phyloP scores from a whole-genome alignment of 2,888 invertebrate genomes.

The Tiphia femorata region DNA sequence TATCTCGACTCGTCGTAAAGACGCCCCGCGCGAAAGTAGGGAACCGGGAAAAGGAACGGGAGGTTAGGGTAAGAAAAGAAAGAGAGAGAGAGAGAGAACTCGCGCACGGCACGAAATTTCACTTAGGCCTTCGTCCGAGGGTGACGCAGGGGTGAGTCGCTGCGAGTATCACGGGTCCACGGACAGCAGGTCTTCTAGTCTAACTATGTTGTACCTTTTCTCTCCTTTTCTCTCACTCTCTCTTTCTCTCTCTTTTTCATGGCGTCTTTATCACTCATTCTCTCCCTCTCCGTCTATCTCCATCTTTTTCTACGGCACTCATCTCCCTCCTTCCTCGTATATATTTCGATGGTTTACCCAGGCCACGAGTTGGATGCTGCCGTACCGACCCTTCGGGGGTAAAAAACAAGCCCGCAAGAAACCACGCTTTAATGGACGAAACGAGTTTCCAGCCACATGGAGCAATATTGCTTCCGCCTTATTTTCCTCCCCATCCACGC shows the following conservation, averaged over 20 bases:
- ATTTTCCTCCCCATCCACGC: constrained; percentile 31
- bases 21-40: constrained; percentile 2
- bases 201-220: too few relatives aligned
- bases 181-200: too few relatives aligned
- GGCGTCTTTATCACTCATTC: too few relatives aligned
- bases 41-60: constrained; percentile 15
- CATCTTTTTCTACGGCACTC: constrained; percentile 15
- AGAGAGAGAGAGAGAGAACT: constrained; percentile 2
- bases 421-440: constrained; percentile 63
- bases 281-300: too few relatives aligned
- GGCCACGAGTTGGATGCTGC: constrained; percentile 16
- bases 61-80: constrained; percentile 9
- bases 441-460: constrained; percentile 60
- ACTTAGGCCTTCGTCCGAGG: constrained; percentile 47
- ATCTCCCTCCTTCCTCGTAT: constrained; percentile 27
- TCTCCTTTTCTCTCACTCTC: background rate
- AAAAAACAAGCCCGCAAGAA: constrained; percentile 45
- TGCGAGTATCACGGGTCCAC: constrained; percentile 21
- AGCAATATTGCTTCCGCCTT: constrained; percentile 60
- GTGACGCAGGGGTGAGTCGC: constrained; percentile 43
- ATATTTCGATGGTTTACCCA: constrained; percentile 38
- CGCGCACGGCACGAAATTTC: constrained; percentile 53
- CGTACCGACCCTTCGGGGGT: constrained; percentile 24
- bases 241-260: background rate
- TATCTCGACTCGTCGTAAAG: constrained; percentile 46